phyloP scores from a whole-genome alignment of 2,797 vertebrate genomes.

The Numenius phaeopus region DNA sequence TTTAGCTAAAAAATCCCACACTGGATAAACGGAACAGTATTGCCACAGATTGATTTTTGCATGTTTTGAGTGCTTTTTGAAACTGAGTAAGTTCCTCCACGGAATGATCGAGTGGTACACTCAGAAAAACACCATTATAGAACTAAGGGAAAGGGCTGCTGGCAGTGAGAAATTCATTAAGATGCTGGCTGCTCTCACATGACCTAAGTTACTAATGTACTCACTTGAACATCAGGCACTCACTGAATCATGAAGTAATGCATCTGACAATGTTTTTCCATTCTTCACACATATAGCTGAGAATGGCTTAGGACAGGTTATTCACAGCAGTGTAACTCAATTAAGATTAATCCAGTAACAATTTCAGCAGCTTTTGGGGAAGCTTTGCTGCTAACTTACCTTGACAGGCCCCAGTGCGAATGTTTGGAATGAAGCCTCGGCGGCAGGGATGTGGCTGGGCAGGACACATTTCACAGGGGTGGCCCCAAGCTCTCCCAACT shows the following conservation, averaged over 20 bases:
- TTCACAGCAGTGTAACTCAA: constrained; percentile 84
- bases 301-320: constrained; percentile 84
- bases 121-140: constrained; percentile 26
- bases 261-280: constrained; percentile 82
- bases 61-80: not conserved
- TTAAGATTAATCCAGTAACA: constrained; percentile 82
- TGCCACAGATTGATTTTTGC: constrained; percentile 5
- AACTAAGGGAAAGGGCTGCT: constrained; percentile 28
- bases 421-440: constrained; percentile 96
- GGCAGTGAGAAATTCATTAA: constrained; percentile 71
- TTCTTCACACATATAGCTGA: constrained; percentile 76
- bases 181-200: constrained; percentile 63
- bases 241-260: constrained; percentile 82
- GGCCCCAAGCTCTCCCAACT: constrained; percentile 96
- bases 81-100: not conserved
- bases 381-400: constrained; percentile 80
- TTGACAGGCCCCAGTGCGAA: constrained; percentile 97
- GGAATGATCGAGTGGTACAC: not conserved
- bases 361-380: constrained; percentile 61
- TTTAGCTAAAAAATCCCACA: not conserved
- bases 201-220: constrained; percentile 66
- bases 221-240: constrained; percentile 79
- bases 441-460: constrained; percentile 97
- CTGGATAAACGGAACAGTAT: not conserved
- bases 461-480: constrained; percentile 98